Percentiles rank a stretch among this genome's conserved stretches.
Evolutionary conservation across 2,113 vertebrate species (phyloP).

Genomic region (Struthidea cinerea): DNA sequence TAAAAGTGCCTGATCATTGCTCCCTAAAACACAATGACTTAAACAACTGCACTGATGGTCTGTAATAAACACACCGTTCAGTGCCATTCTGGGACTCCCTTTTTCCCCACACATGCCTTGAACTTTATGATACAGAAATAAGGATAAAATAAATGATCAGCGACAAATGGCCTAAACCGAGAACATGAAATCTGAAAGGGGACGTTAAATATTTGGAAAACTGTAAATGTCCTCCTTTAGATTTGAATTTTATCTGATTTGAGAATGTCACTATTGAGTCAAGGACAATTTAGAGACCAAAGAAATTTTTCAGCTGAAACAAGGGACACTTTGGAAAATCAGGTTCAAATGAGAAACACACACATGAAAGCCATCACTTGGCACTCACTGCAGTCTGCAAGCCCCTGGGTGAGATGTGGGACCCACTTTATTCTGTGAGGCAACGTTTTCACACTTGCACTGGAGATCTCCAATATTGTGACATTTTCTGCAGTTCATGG

Average conservation of each 20-base stretch:
- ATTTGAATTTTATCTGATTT: conserved; percentile 12
- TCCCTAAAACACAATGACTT: conserved; percentile 53
- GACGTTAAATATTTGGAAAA: conserved; percentile 43
- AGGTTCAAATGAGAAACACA: background rate
- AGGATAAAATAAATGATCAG: conserved; percentile 62
- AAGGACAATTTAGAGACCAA: conserved; percentile 9
- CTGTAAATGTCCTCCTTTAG: conserved; percentile 2
- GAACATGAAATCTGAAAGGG: conserved; percentile 23
- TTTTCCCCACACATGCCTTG: background rate
- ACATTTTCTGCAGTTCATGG: background rate
- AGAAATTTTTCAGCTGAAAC: background rate
- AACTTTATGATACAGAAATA: conserved; percentile 66
- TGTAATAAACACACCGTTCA: conserved; percentile 42
- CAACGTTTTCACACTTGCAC: background rate
- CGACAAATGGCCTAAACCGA: conserved; percentile 37
- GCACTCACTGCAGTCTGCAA: background rate
- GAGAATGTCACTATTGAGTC: conserved; percentile 3
- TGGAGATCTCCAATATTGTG: background rate
- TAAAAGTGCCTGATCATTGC: conserved; percentile 42
- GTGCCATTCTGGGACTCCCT: conserved; percentile 33
- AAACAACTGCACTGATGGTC: conserved; percentile 9
- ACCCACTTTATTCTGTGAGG: background rate
- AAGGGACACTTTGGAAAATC: conserved; percentile 1
- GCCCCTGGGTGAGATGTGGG: background rate
- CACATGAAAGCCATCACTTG: background rate